Conservation (phyloP, 2,113 vertebrate species). For the Phrynocephalus versicolor region DNA sequence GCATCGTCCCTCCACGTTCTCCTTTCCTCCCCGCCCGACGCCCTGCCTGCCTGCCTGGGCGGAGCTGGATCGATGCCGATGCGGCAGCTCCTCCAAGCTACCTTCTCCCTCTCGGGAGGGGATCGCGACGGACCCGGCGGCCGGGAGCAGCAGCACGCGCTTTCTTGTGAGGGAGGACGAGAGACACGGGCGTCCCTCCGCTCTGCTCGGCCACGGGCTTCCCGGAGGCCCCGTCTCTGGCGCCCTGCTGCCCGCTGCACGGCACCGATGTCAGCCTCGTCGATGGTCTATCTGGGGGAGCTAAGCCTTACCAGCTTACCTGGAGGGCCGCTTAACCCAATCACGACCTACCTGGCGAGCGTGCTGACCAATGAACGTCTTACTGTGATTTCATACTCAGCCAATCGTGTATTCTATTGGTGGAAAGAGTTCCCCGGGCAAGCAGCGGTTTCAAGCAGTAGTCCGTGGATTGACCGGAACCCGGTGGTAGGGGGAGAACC, state of each 20-base stretch:
- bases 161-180: not conserved
- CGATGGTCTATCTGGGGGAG: not conserved
- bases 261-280: not conserved
- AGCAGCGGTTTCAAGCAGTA: not conserved
- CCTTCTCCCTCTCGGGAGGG: not conserved
- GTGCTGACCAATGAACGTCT: not conserved
- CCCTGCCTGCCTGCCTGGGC: not conserved
- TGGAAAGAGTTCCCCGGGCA: too few relatives aligned
- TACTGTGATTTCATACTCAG: not conserved
- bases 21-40: too few relatives aligned
- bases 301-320: too few relatives aligned
- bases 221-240: not conserved
- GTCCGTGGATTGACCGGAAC: not conserved
- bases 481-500: not conserved
- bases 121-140: not conserved
- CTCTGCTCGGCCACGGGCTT: not conserved
- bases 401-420: not conserved
- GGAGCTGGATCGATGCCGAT: slow-evolving; percentile 28
- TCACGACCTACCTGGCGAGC: not conserved
- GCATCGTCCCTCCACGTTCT: too few relatives aligned
- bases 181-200: not conserved
- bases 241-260: not conserved
- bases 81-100: slow-evolving; percentile 12
- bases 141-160: not conserved
- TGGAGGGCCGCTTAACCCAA: not conserved